Evolutionary conservation across 2,113 vertebrate genomes (phyloP).

Genomic region (Ictalurus furcatus): DNA sequence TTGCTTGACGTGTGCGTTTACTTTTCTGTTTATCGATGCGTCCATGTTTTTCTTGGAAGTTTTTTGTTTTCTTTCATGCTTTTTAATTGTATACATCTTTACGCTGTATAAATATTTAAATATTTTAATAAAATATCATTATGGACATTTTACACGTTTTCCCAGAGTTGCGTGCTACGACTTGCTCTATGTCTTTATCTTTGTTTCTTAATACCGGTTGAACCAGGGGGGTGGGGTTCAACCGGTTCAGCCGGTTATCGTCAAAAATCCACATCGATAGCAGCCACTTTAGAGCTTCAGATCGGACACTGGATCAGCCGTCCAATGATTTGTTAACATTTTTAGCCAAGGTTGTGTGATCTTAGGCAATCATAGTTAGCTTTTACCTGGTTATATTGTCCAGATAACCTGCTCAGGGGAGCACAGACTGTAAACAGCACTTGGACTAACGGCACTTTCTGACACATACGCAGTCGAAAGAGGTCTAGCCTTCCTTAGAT

Average conservation of each 20-base stretch:
- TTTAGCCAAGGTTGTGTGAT: background rate
- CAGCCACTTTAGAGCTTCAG: background rate
- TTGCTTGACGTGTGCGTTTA: too few relatives aligned
- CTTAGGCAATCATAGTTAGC: background rate
- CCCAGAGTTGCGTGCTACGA: background rate
- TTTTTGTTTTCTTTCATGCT: background rate
- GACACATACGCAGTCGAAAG: background rate
- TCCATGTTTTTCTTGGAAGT: background rate
- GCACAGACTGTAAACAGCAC: background rate
- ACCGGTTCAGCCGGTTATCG: too few relatives aligned
- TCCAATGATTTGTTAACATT: background rate
- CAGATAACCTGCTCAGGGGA: background rate
- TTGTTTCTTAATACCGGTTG: background rate
- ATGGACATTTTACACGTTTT: background rate
- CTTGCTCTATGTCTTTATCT: background rate
- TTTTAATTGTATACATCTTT: background rate
- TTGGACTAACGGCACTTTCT: background rate
- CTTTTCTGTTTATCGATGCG: too few relatives aligned
- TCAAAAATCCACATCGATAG: background rate
- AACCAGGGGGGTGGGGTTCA: background rate
- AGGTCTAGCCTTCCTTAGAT: background rate
- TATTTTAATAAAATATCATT: constrained; percentile 25
- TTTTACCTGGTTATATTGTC: background rate
- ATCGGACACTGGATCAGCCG: background rate
- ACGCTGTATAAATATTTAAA: constrained; percentile 1